These are phyloP conservation scores for Imbricaverruca yamaguchii DNA, from an alignment of 2,888 invertebrate species.

Conservation along the genomic window DNA sequence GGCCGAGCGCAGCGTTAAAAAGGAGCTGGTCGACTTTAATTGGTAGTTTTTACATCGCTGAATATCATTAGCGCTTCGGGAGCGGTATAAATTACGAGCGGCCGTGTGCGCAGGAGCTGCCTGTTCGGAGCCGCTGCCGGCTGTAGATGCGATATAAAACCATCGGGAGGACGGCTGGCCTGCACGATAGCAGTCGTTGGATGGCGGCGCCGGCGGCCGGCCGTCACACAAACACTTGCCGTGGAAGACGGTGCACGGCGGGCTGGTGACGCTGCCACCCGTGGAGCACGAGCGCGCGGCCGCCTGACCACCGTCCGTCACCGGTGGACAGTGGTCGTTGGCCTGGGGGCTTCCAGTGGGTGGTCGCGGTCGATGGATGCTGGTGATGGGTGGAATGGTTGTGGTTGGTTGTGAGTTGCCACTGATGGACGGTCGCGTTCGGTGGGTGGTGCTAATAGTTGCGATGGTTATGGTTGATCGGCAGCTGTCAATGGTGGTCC, in stretches of 20 bases:
- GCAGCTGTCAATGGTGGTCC: too few species aligned
- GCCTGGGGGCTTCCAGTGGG: too few species aligned
- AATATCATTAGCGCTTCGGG: slow-evolving; percentile 20
- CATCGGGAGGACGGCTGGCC: not conserved
- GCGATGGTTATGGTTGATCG: too few species aligned
- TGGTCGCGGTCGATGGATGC: too few species aligned
- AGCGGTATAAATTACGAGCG: not conserved
- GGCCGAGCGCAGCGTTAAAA: slow-evolving; percentile 19
- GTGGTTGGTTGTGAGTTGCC: too few species aligned
- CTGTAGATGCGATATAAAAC: not conserved
- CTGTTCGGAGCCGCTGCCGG: not conserved
- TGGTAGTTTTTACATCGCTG: slow-evolving; percentile 21
- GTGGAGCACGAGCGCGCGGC: too few species aligned
- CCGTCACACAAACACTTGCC: not conserved
- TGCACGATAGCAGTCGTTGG: not conserved
- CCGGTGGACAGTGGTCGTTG: too few species aligned
- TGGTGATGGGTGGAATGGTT: too few species aligned
- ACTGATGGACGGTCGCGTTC: too few species aligned
- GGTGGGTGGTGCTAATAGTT: too few species aligned
- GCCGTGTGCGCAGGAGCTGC: not conserved
- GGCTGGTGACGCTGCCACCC: too few species aligned
- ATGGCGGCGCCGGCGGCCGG: not conserved
- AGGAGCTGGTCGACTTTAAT: slow-evolving; percentile 21
- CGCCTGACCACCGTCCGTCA: too few species aligned
- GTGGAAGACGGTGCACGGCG: not conserved